Percentiles rank a stretch among this genome's conserved stretches.
Conservation (phyloP, 2,113 vertebrate genomes). For the Jaculus jaculus region DNA sequence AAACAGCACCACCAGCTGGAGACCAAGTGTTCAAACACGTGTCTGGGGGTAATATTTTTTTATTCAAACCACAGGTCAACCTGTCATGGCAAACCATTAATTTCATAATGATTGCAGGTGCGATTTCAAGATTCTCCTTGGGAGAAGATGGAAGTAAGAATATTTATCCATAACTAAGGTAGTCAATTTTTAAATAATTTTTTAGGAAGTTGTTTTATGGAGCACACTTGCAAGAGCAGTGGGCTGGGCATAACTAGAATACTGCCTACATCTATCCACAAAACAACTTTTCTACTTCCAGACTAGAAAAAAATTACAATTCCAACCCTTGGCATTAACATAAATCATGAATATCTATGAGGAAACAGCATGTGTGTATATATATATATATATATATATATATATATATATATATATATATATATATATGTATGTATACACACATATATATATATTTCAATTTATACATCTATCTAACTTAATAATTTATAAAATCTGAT, state of each 20-base stretch:
- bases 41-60: too few species aligned
- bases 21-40: too few species aligned
- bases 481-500: background rate
- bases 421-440: too few species aligned
- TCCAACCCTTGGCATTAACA: background rate
- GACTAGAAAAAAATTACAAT: background rate
- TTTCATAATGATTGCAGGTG: background rate
- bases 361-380: too few species aligned
- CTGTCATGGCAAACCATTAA: background rate
- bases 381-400: background rate
- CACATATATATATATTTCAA: background rate
- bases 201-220: too few species aligned
- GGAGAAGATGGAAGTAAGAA: background rate
- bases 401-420: background rate
- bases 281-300: background rate
- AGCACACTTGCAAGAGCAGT: too few species aligned
- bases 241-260: background rate
- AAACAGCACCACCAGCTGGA: too few species aligned
- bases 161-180: constrained; percentile 5
- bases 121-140: background rate
- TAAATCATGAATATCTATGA: background rate
- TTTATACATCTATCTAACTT: background rate
- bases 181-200: background rate
- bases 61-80: background rate
- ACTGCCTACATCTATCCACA: background rate